Evolutionary conservation across 2,113 vertebrate genomes (phyloP).

Genomic region (Dermatemys mawii): DNA sequence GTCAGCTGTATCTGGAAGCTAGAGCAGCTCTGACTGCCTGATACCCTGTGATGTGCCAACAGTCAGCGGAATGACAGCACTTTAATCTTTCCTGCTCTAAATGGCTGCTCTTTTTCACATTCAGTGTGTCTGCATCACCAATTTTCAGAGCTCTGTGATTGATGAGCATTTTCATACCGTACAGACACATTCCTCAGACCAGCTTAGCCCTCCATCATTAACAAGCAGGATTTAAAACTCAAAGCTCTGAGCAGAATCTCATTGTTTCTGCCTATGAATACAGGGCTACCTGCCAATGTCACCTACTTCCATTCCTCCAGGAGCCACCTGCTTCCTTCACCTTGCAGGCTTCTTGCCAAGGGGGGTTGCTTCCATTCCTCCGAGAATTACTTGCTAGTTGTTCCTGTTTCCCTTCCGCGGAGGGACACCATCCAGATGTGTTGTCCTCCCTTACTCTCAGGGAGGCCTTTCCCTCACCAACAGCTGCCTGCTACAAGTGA

Average conservation of each 20-base stretch:
- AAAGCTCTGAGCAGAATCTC: background rate
- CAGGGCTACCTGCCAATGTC: background rate
- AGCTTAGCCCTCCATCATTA: background rate
- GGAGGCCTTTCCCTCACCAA: background rate
- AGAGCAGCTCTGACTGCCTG: background rate
- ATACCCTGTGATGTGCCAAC: background rate
- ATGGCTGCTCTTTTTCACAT: background rate
- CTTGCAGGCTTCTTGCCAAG: background rate
- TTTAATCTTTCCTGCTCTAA: background rate
- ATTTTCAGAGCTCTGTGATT: background rate
- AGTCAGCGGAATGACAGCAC: background rate
- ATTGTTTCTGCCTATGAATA: background rate
- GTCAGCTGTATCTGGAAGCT: background rate
- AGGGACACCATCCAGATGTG: background rate
- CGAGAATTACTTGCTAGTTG: background rate
- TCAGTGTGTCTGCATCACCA: background rate
- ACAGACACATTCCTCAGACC: background rate
- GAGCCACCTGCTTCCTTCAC: background rate
- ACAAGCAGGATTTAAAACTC: background rate
- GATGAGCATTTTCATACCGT: background rate
- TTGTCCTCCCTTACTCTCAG: no score
- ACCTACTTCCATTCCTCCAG: background rate
- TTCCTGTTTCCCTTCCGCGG: background rate
- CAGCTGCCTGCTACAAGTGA: no score
- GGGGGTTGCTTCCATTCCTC: background rate